A percentile compares a stretch with the other conserved stretches of the same genome.
Conservation (phyloP, 2,113 vertebrate genomes). For the Thomomys bottae region DNA sequence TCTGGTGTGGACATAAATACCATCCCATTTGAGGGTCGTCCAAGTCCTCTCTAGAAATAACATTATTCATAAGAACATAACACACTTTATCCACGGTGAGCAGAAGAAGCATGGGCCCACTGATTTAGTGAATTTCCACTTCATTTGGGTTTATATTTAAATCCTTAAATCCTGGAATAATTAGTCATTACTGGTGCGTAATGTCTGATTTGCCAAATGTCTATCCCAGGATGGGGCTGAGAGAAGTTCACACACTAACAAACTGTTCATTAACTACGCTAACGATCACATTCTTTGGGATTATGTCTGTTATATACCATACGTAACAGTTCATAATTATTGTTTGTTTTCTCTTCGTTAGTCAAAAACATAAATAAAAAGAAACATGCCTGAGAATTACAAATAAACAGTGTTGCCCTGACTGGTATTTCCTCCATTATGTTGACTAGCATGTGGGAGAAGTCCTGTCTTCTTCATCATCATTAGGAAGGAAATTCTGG, state of each 20-base stretch:
- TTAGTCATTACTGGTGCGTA: conserved; percentile 86
- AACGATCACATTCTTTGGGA: conserved; percentile 83
- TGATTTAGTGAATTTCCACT: conserved; percentile 82
- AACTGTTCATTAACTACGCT: conserved; percentile 83
- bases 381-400: conserved; percentile 43
- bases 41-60: conserved; percentile 71
- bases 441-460: conserved; percentile 9
- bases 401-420: not conserved
- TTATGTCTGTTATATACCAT: conserved; percentile 83
- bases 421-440: not conserved
- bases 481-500: not conserved
- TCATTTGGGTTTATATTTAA: conserved; percentile 85
- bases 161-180: conserved; percentile 84
- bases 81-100: conserved; percentile 66
- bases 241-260: conserved; percentile 81
- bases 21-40: conserved; percentile 62
- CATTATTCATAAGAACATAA: conserved; percentile 69
- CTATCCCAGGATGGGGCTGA: conserved; percentile 80
- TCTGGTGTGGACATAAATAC: conserved; percentile 71
- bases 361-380: not conserved
- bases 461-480: conserved; percentile 32
- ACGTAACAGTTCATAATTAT: conserved; percentile 82
- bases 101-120: conserved; percentile 65
- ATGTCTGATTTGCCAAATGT: conserved; percentile 84
- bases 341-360: conserved; percentile 75